Evolutionary conservation across 1,140 invertebrate species (phyloP).

Genomic region (Eurytemora carolleeae): DNA sequence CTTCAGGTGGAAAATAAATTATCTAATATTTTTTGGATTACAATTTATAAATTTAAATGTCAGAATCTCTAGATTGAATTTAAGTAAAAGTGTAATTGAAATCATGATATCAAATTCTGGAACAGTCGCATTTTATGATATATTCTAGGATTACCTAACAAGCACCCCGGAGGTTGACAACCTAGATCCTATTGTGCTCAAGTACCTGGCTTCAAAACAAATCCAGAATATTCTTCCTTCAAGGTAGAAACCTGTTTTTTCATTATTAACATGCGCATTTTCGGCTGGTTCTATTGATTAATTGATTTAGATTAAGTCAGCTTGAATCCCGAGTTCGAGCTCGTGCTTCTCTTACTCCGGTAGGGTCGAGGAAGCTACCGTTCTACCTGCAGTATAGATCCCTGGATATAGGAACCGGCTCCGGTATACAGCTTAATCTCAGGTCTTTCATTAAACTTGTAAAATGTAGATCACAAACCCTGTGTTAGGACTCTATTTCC

Average conservation of each 20-base stretch:
- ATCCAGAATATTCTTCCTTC: neutral
- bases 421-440: slow-evolving; percentile 18
- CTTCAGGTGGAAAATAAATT: too few relatives aligned
- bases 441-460: too few relatives aligned
- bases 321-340: neutral
- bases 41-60: too few relatives aligned
- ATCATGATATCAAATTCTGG: too few relatives aligned
- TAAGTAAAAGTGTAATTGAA: too few relatives aligned
- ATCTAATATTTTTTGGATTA: too few relatives aligned
- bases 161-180: neutral
- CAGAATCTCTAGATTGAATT: too few relatives aligned
- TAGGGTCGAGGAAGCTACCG: neutral
- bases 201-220: neutral
- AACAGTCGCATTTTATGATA: too few relatives aligned
- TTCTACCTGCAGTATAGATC: slow-evolving; percentile 7
- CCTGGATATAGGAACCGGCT: slow-evolving; percentile 19
- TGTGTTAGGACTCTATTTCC: too few relatives aligned
- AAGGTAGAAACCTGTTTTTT: neutral
- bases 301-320: neutral
- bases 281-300: neutral
- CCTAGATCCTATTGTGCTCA: neutral
- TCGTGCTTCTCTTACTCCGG: slow-evolving; percentile 10
- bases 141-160: too few relatives aligned
- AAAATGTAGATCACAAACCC: too few relatives aligned
- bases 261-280: neutral